phyloP scores from a whole-genome alignment of 2,888 invertebrate species.

The Lithodes maja region DNA sequence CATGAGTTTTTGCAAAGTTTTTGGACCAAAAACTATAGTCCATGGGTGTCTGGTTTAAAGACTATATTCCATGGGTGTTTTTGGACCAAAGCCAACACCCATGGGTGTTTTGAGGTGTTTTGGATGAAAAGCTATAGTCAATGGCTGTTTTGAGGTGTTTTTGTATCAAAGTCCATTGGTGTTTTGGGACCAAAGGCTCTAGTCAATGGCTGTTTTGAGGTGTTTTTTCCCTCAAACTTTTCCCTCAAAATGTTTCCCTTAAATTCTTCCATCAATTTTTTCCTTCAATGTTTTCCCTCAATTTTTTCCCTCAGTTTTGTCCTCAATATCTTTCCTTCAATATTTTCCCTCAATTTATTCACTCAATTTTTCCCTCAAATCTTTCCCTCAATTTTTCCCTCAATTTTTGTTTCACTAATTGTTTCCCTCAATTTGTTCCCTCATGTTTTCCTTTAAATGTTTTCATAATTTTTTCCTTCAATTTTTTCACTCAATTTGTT shows the following conservation, averaged over 20 bases:
- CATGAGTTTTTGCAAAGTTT: no score
- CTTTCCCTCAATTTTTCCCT: neutral
- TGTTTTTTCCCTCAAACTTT: neutral
- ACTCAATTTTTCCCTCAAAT: neutral
- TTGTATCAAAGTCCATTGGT: no score
- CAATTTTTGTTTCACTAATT: neutral
- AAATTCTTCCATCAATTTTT: neutral
- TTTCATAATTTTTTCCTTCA: neutral
- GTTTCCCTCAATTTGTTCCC: neutral
- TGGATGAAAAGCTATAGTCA: no score
- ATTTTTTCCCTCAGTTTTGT: neutral
- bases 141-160: no score
- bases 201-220: no score
- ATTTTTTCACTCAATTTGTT: no score
- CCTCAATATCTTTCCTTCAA: neutral
- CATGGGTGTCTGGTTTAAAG: no score
- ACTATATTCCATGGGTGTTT: no score
- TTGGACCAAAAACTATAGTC: no score
- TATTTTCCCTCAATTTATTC: neutral
- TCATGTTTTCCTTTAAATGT: neutral
- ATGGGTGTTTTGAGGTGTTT: no score
- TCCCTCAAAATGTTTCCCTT: neutral
- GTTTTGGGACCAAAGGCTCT: no score
- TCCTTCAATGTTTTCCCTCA: neutral
- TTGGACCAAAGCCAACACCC: no score